Evolutionary conservation across 1,140 invertebrate genomes (phyloP).

Genomic region (Carcinoscorpius rotundicauda): DNA sequence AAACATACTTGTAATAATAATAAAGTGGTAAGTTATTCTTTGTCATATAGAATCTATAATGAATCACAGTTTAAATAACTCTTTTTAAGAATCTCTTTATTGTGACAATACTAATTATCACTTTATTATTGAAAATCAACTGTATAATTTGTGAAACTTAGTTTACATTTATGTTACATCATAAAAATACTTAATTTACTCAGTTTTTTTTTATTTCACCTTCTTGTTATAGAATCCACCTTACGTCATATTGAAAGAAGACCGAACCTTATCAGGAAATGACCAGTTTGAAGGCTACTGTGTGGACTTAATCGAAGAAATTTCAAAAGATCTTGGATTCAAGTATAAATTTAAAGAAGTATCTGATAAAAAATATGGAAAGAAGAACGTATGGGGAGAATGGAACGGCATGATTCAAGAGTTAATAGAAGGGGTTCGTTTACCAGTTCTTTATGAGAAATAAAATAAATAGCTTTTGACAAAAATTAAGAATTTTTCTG

Average conservation of each 20-base stretch:
- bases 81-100: slow-evolving; percentile 47
- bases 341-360: slow-evolving; percentile 49
- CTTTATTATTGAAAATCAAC: too few relatives aligned
- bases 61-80: slow-evolving; percentile 82
- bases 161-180: too few relatives aligned
- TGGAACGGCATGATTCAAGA: slow-evolving; percentile 37
- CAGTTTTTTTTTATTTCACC: too few relatives aligned
- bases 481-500: too few relatives aligned
- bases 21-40: too few relatives aligned
- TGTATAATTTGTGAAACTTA: too few relatives aligned
- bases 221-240: slow-evolving; percentile 49
- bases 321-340: slow-evolving; percentile 65
- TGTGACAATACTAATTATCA: too few relatives aligned
- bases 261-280: slow-evolving; percentile 47
- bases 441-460: neutral
- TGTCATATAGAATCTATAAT: slow-evolving; percentile 49
- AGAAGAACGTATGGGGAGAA: slow-evolving; percentile 26
- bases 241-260: slow-evolving; percentile 20
- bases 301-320: slow-evolving; percentile 35
- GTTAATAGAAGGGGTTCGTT: slow-evolving; percentile 18
- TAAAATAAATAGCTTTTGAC: too few relatives aligned
- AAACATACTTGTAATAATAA: too few relatives aligned
- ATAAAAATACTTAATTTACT: too few relatives aligned
- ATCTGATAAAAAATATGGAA: slow-evolving; percentile 36
- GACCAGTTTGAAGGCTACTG: slow-evolving; percentile 70